A percentile compares a stretch with the other conserved stretches of the same genome.
Evolutionary conservation across 2,113 vertebrate species (phyloP).

Genomic region (Scomber japonicus): DNA sequence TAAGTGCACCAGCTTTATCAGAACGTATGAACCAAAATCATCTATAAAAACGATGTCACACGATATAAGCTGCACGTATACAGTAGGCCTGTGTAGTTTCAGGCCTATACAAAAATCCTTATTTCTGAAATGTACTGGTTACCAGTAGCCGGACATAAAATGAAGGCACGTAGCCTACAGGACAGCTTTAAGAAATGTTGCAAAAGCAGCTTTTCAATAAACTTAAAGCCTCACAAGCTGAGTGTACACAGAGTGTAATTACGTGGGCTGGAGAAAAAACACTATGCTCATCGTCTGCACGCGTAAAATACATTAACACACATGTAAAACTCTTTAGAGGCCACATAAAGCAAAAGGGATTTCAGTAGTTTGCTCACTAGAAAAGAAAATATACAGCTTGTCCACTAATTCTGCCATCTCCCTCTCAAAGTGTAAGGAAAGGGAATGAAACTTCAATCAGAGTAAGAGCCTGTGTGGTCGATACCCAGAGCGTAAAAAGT

Average conservation of each 20-base stretch:
- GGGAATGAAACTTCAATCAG: background rate
- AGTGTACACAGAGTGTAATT: background rate
- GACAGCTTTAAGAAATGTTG: background rate
- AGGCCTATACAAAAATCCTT: slow-evolving; percentile 13
- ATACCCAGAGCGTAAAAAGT: background rate
- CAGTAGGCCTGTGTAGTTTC: slow-evolving; percentile 6
- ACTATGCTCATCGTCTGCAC: background rate
- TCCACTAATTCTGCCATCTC: slow-evolving; percentile 15
- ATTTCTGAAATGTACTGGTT: background rate
- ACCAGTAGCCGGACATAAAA: background rate
- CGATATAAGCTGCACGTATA: background rate
- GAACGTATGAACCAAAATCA: background rate
- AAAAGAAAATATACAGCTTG: background rate
- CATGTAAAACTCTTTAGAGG: no score
- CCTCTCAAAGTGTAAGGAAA: background rate
- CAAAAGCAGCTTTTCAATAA: slow-evolving; percentile 23
- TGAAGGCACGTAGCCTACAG: background rate
- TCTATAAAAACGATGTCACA: background rate
- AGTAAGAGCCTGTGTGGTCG: background rate
- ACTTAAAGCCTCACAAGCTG: background rate
- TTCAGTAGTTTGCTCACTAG: background rate
- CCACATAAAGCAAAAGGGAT: no score
- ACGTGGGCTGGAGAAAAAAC: background rate
- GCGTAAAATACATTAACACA: slow-evolving; percentile 24
- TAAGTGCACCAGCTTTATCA: slow-evolving; percentile 1